Conservation (phyloP, 2,888 invertebrate species). For the Prostheceraeus crozeri region DNA sequence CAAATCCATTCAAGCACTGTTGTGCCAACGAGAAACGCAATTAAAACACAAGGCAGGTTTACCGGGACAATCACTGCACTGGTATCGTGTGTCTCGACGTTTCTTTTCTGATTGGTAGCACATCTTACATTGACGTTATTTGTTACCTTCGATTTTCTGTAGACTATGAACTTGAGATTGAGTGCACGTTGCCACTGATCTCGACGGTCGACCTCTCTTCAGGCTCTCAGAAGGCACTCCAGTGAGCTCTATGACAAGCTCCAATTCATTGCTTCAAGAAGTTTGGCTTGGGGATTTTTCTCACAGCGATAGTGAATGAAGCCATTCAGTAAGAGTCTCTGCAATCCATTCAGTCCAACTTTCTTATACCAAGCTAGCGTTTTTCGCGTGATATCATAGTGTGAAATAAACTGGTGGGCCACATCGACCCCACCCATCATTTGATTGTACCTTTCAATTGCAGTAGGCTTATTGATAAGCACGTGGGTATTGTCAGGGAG, state of each 20-base stretch:
- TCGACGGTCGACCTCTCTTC: too few species aligned
- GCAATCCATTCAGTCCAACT: constrained; percentile 29
- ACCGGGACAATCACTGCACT: constrained; percentile 20
- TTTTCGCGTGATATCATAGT: constrained; percentile 19
- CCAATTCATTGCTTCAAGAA: constrained; percentile 25
- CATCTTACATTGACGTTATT: constrained; percentile 25
- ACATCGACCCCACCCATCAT: constrained; percentile 23
- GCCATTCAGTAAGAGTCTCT: constrained; percentile 27
- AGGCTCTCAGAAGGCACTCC: constrained; percentile 22
- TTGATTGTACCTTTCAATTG: constrained; percentile 24
- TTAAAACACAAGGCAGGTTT: constrained; percentile 21
- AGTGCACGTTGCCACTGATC: too few species aligned
- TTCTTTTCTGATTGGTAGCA: constrained; percentile 17
- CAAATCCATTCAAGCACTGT: too few species aligned
- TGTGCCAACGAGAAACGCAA: constrained; percentile 20
- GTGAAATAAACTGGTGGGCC: constrained; percentile 16
- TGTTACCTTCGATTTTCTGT: constrained; percentile 13
- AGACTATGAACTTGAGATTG: constrained; percentile 25
- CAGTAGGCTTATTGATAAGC: constrained; percentile 28
- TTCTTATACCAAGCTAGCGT: constrained; percentile 25
- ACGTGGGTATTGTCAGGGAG: constrained; percentile 14
- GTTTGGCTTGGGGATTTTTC: constrained; percentile 15
- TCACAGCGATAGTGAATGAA: constrained; percentile 22
- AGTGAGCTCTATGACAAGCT: constrained; percentile 19
- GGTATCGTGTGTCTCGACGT: constrained; percentile 10